Conservation (phyloP, 30 jellyfish, hydroid and myxozoan genomes). For the Cassiopea andromeda region DNA sequence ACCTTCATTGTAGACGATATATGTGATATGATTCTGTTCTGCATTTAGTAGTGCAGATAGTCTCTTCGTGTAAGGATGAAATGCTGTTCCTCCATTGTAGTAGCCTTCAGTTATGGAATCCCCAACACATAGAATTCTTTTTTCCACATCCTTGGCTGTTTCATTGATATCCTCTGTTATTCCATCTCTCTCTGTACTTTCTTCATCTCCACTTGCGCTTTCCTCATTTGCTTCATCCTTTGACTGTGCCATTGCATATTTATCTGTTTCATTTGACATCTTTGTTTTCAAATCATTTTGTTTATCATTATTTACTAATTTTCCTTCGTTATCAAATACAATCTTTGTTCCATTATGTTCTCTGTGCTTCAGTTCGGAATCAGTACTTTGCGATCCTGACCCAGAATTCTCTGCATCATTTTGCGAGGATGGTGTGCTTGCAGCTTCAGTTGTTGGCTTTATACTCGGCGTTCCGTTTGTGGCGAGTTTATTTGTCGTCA, state of each 20-base stretch:
- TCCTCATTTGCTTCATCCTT: slow-evolving; percentile 15
- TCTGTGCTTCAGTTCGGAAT: background rate
- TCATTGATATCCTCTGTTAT: slow-evolving; percentile 11
- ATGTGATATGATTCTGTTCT: slow-evolving; percentile 37
- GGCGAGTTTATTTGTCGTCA: slow-evolving; percentile 6
- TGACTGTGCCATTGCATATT: background rate
- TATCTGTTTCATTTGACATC: background rate
- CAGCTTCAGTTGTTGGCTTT: slow-evolving; percentile 56
- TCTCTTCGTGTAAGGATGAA: slow-evolving; percentile 70
- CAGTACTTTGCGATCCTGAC: slow-evolving; percentile 39
- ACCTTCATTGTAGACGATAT: slow-evolving; percentile 81
- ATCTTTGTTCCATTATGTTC: background rate
- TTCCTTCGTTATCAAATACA: background rate
- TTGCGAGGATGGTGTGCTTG: slow-evolving; percentile 46
- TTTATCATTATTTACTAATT: background rate
- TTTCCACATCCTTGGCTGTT: slow-evolving; percentile 36
- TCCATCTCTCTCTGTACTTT: slow-evolving; percentile 9
- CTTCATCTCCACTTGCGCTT: slow-evolving; percentile 18
- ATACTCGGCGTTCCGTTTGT: slow-evolving; percentile 49
- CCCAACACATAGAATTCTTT: slow-evolving; percentile 74
- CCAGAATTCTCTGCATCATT: slow-evolving; percentile 47
- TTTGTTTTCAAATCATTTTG: background rate
- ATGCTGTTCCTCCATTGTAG: slow-evolving; percentile 58
- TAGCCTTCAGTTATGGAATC: slow-evolving; percentile 84
- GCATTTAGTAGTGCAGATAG: slow-evolving; percentile 55